Conservation (phyloP, 2,797 vertebrate species). For the Myripristis murdjan region DNA sequence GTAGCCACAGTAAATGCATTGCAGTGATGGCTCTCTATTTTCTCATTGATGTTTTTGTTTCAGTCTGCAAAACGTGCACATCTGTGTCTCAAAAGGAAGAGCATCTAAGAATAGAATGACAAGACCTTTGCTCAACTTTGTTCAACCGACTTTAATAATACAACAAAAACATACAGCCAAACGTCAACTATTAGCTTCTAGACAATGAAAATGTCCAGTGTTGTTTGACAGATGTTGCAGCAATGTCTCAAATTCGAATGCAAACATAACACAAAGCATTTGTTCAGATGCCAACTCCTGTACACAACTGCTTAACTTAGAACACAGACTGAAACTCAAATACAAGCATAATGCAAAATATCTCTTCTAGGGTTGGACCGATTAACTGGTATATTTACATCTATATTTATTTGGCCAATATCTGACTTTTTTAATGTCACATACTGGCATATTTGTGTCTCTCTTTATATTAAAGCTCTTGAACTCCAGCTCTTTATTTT, state of each 20-base stretch:
- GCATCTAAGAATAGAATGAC: no score
- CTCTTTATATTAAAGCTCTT: no score
- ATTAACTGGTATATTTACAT: no score
- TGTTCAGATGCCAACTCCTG: background rate
- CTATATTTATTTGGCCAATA: no score
- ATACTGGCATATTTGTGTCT: no score
- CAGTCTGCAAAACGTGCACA: background rate
- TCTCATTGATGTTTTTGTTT: no score
- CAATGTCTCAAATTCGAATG: background rate
- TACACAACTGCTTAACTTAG: background rate
- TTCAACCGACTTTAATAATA: background rate
- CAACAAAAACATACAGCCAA: background rate
- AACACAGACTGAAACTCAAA: no score
- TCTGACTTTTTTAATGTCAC: no score
- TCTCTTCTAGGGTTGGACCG: no score
- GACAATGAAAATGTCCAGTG: background rate
- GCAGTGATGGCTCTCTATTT: background rate
- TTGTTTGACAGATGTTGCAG: conserved; percentile 4
- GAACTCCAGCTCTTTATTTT: no score
- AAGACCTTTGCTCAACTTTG: no score
- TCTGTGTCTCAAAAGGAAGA: background rate
- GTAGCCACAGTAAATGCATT: background rate
- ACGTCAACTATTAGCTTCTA: background rate
- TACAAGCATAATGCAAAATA: no score
- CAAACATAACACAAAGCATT: background rate